phyloP scores from a whole-genome alignment of 2,113 vertebrate species.

The Cisticola juncidis region DNA sequence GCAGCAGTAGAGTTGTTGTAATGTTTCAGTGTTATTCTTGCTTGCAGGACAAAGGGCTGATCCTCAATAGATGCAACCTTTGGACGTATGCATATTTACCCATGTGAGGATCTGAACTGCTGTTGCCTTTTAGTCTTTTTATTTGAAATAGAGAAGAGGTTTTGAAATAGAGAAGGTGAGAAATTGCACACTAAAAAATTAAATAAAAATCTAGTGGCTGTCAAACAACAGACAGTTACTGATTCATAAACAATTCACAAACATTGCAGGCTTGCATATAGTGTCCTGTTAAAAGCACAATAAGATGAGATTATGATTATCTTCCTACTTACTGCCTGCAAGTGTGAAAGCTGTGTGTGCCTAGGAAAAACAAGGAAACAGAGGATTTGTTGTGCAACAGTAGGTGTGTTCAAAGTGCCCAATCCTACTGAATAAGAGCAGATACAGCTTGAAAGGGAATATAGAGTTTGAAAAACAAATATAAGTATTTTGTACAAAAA shows the following conservation, averaged over 20 bases:
- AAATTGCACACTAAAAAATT: not conserved
- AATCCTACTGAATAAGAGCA: not conserved
- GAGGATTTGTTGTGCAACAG: conserved; percentile 32
- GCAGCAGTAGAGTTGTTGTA: not conserved
- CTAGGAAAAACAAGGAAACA: conserved; percentile 44
- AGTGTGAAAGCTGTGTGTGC: not conserved
- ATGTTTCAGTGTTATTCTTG: not conserved
- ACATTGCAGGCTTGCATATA: not conserved
- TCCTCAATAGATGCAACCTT: not conserved
- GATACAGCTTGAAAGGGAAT: not conserved
- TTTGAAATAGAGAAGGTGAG: not conserved
- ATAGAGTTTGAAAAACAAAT: not conserved
- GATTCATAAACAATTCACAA: conserved; percentile 60
- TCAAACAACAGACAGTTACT: conserved; percentile 34
- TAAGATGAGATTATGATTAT: conserved; percentile 6
- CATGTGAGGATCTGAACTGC: not conserved
- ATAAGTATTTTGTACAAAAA: not conserved
- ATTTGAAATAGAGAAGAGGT: not conserved
- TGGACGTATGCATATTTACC: not conserved
- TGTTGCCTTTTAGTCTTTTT: not conserved
- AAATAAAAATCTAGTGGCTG: not conserved
- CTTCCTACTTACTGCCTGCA: conserved; percentile 26
- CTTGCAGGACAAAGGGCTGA: not conserved
- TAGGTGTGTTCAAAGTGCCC: not conserved
- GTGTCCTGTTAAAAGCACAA: conserved; percentile 51